Conservation (phyloP, 1,140 invertebrate species). For the Euwallacea similis region DNA sequence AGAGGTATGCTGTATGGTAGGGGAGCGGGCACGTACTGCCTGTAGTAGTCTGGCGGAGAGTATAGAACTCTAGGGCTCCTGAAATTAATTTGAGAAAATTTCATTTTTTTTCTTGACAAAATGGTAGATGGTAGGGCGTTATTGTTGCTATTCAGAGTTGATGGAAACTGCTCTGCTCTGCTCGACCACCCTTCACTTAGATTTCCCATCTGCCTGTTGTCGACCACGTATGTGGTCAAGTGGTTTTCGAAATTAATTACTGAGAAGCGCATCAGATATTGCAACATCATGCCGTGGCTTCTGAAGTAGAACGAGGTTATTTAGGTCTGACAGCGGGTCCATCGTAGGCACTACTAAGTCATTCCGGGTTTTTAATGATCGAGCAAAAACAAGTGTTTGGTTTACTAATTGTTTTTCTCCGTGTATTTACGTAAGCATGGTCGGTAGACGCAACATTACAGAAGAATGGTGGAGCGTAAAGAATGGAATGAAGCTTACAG, state of each 20-base stretch:
- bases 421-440: conserved; percentile 15
- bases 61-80: conserved; percentile 34
- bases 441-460: neutral
- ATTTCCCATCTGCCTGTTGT: conserved; percentile 8
- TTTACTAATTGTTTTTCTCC: conserved; percentile 1
- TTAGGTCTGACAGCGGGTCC: no score
- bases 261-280: neutral
- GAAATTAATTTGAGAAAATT: neutral
- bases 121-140: neutral
- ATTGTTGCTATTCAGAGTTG: neutral
- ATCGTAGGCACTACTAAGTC: no score
- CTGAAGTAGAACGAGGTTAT: no score
- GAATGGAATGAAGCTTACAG: neutral
- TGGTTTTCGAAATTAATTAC: neutral
- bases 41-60: conserved; percentile 11
- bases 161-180: no score
- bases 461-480: neutral
- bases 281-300: neutral
- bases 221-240: neutral
- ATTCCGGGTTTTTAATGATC: conserved; percentile 10
- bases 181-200: no score
- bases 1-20: conserved; percentile 40
- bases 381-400: conserved; percentile 8
- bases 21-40: conserved; percentile 18
- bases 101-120: neutral